phyloP scores from a whole-genome alignment of 1,140 invertebrate species.

The Drosophila biarmipes region DNA sequence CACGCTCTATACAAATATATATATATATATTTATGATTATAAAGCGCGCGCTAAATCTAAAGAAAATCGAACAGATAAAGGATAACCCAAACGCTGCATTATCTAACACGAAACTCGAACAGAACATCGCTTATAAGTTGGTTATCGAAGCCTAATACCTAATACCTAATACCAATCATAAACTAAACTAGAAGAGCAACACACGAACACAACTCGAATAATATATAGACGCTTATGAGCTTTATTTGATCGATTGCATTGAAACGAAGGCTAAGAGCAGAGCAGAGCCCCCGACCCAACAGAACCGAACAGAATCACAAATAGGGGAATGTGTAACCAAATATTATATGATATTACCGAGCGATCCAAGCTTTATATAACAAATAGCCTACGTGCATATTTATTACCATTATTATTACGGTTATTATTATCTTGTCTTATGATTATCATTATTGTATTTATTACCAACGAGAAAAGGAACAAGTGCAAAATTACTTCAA shows the following conservation, averaged over 20 bases:
- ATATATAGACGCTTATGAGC: constrained; percentile 83
- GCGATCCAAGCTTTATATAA: constrained; percentile 80
- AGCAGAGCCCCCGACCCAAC: neutral
- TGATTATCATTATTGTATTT: constrained; percentile 36
- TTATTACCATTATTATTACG: constrained; percentile 59
- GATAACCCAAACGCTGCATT: constrained; percentile 51
- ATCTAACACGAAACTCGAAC: constrained; percentile 24
- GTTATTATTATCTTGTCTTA: constrained; percentile 23
- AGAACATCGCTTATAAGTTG: constrained; percentile 53
- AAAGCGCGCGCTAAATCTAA: constrained; percentile 46
- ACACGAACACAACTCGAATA: constrained; percentile 44
- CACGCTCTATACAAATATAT: constrained; percentile 54
- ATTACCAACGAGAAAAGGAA: constrained; percentile 20
- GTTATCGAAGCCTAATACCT: constrained; percentile 51
- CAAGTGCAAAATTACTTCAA: constrained; percentile 32
- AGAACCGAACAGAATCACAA: constrained; percentile 31
- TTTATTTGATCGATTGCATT: constrained; percentile 80
- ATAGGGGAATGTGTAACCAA: constrained; percentile 78
- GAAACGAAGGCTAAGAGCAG: constrained; percentile 25
- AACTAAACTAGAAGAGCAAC: constrained; percentile 21
- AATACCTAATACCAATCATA: constrained; percentile 56
- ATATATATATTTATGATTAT: constrained; percentile 45
- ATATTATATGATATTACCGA: constrained; percentile 81
- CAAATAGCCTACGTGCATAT: constrained; percentile 57
- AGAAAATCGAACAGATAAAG: constrained; percentile 22